These are phyloP conservation scores for Musca domestica DNA, from an alignment of 1,140 invertebrate genomes.

Conservation along the genomic window DNA sequence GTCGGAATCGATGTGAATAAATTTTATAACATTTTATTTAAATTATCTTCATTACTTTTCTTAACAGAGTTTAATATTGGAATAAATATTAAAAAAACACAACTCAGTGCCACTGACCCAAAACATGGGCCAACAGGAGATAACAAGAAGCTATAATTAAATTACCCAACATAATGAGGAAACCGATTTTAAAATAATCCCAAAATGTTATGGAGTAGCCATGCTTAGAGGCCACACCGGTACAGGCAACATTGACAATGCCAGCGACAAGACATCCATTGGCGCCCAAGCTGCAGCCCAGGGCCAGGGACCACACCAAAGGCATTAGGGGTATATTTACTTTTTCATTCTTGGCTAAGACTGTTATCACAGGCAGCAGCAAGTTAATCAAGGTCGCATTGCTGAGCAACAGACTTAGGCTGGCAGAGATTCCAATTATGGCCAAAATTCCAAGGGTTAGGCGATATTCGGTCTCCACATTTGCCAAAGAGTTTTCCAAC, in stretches of 20 bases:
- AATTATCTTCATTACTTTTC: no score
- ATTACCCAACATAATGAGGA: conserved; percentile 23
- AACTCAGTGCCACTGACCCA: conserved; percentile 9
- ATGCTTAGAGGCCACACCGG: conserved; percentile 74
- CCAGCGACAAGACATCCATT: conserved; percentile 72
- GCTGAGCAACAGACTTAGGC: conserved; percentile 71
- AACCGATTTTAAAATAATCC: conserved; percentile 65
- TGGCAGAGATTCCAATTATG: conserved; percentile 67
- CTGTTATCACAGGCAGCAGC: conserved; percentile 68
- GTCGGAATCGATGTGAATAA: no score
- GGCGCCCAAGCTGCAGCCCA: conserved; percentile 74
- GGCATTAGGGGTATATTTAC: conserved; percentile 63
- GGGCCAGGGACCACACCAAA: conserved; percentile 67
- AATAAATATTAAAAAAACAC: no score
- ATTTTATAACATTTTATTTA: no score
- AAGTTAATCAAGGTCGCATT: conserved; percentile 75
- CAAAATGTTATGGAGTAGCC: conserved; percentile 71
- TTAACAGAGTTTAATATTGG: no score
- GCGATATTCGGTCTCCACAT: conserved; percentile 53
- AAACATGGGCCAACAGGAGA: conserved; percentile 8
- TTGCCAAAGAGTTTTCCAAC: not conserved
- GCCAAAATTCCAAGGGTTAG: conserved; percentile 65
- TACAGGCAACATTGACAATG: conserved; percentile 73
- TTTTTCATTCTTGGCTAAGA: conserved; percentile 58
- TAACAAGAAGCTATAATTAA: conserved; percentile 10